Percentiles rank a stretch among this genome's conserved stretches.
These are phyloP conservation scores for Anticlea derivata DNA, from an alignment of 2,888 invertebrate genomes.

Conservation along the genomic window DNA sequence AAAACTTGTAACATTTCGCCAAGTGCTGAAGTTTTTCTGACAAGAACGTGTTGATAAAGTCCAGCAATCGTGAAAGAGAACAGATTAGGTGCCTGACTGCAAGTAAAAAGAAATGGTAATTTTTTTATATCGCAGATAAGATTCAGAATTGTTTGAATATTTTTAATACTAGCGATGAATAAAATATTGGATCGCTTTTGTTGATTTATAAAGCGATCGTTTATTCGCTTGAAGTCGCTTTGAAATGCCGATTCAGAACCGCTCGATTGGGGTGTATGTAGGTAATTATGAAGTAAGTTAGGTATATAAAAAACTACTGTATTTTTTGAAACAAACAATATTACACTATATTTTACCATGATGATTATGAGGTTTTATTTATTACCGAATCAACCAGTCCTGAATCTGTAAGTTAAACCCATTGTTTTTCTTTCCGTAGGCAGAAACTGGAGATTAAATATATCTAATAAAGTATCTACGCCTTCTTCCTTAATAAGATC, in stretches of 20 bases:
- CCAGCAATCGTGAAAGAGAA: conserved; percentile 25
- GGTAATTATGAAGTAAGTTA: too few species aligned
- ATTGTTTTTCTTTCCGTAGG: neutral
- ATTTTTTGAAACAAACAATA: too few species aligned
- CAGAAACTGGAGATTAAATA: neutral
- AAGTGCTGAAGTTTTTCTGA: conserved; percentile 30
- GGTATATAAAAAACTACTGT: too few species aligned
- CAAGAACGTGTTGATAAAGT: conserved; percentile 32
- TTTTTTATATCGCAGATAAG: neutral
- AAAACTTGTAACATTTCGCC: conserved; percentile 30
- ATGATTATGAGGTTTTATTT: too few species aligned
- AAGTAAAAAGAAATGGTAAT: conserved; percentile 5
- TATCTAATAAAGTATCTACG: neutral
- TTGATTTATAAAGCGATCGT: neutral
- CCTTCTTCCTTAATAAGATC: conserved; percentile 1
- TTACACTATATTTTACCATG: too few species aligned
- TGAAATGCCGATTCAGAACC: neutral
- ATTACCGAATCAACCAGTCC: neutral
- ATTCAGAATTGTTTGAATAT: too few species aligned
- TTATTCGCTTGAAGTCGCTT: neutral
- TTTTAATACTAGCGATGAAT: too few species aligned
- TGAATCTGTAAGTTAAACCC: neutral
- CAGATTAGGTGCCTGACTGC: conserved; percentile 13
- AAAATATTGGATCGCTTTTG: neutral
- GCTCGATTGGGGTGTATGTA: too few species aligned